These are phyloP conservation scores for Lacanobia wlatinum DNA, from an alignment of 2,888 invertebrate species.

Conservation along the genomic window DNA sequence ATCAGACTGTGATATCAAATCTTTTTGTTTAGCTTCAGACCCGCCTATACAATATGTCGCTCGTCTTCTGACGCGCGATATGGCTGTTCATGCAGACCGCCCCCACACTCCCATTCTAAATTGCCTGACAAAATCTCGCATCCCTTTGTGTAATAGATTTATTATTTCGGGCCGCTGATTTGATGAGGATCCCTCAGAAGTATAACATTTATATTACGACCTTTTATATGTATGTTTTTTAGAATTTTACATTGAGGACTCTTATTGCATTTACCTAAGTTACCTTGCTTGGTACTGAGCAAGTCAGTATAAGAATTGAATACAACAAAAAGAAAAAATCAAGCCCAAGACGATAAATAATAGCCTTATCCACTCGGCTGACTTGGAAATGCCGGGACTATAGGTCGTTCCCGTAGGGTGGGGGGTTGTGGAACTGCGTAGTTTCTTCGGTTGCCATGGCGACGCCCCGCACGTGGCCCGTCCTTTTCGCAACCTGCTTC, in stretches of 20 bases:
- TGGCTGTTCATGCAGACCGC: constrained; percentile 72
- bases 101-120: constrained; percentile 80
- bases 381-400: constrained; percentile 70
- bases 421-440: constrained; percentile 84
- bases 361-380: constrained; percentile 66
- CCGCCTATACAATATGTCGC: constrained; percentile 68
- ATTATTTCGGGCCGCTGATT: constrained; percentile 86
- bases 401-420: constrained; percentile 68
- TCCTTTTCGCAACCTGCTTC: constrained; percentile 76
- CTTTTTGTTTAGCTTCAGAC: constrained; percentile 36
- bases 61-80: constrained; percentile 70
- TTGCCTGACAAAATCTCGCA: constrained; percentile 83
- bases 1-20: constrained; percentile 28
- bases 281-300: neutral
- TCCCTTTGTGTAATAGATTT: constrained; percentile 86
- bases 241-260: neutral
- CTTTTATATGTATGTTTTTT: constrained; percentile 22
- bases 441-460: constrained; percentile 87
- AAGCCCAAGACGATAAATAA: constrained; percentile 62
- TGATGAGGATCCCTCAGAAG: constrained; percentile 76
- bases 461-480: constrained; percentile 86
- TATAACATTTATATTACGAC: constrained; percentile 59
- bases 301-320: neutral
- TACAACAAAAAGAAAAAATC: constrained; percentile 27
- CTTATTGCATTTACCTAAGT: neutral